Conservation (phyloP, 2,797 vertebrate genomes). For the Calcarius lapponicus region DNA sequence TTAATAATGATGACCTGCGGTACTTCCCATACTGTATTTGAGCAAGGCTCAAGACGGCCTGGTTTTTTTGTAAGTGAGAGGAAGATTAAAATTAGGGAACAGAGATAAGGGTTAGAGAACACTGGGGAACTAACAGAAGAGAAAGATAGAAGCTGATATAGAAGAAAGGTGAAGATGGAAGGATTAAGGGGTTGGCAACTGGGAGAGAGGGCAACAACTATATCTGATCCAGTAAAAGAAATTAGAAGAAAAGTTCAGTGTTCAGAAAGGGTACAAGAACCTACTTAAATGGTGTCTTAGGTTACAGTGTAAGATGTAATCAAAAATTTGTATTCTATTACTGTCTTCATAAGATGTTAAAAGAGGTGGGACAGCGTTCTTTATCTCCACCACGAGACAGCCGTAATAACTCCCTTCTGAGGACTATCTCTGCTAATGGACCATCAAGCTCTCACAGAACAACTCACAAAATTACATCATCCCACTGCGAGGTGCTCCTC, state of each 20-base stretch:
- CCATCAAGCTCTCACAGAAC: neutral
- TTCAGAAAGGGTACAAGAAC: neutral
- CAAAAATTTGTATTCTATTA: neutral
- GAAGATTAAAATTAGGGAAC: neutral
- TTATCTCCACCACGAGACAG: neutral
- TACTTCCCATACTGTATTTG: neutral
- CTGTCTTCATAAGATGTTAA: neutral
- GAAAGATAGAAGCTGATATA: neutral
- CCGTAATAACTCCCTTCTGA: neutral
- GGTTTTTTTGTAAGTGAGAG: neutral
- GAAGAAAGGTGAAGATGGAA: neutral
- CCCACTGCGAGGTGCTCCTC: accelerated
- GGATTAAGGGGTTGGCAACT: neutral
- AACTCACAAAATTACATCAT: neutral
- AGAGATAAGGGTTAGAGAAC: neutral
- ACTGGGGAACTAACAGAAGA: neutral
- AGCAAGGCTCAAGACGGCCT: neutral
- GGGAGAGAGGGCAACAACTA: neutral
- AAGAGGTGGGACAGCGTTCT: neutral
- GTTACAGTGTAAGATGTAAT: neutral
- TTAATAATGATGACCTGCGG: neutral
- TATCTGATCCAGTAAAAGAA: neutral
- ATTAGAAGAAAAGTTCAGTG: neutral
- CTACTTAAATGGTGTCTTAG: neutral
- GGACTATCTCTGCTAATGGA: neutral